Evolutionary conservation across 2,113 vertebrate genomes (phyloP).

Genomic region (Zosterops borbonicus): DNA sequence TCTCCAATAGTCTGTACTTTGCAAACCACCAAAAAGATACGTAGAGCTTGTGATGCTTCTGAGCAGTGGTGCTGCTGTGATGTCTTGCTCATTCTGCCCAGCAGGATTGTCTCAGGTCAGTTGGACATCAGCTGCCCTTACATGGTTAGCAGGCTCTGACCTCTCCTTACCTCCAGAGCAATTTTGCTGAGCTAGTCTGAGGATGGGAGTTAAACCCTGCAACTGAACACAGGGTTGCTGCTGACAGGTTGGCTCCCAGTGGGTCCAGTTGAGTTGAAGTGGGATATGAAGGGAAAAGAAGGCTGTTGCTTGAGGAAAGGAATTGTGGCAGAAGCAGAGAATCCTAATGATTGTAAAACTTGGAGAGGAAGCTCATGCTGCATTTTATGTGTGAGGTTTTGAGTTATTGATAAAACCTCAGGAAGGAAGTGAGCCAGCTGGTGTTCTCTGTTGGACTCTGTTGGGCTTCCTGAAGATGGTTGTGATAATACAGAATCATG

Average conservation of each 20-base stretch:
- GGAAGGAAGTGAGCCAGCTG: neutral
- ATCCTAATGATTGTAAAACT: neutral
- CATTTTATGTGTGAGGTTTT: neutral
- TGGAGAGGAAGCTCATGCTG: neutral
- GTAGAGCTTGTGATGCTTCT: neutral
- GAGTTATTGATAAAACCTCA: neutral
- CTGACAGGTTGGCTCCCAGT: neutral
- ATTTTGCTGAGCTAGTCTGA: neutral
- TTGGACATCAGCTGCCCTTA: neutral
- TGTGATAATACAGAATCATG: neutral
- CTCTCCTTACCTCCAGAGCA: neutral
- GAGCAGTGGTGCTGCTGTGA: neutral
- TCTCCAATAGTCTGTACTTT: neutral
- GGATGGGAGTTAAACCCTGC: neutral
- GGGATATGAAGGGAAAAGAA: neutral
- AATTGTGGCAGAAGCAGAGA: neutral
- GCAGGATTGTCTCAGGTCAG: neutral
- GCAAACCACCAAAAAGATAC: neutral
- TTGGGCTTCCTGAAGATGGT: neutral
- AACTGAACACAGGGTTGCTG: neutral
- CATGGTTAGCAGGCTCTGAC: neutral
- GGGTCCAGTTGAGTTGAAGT: neutral
- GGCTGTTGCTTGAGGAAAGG: neutral
- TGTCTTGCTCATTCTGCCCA: neutral
- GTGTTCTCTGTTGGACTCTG: neutral